A percentile compares a stretch with the other conserved stretches of the same genome.
phyloP scores from a whole-genome alignment of 1,140 invertebrate genomes.

The Pectinophora gossypiella region DNA sequence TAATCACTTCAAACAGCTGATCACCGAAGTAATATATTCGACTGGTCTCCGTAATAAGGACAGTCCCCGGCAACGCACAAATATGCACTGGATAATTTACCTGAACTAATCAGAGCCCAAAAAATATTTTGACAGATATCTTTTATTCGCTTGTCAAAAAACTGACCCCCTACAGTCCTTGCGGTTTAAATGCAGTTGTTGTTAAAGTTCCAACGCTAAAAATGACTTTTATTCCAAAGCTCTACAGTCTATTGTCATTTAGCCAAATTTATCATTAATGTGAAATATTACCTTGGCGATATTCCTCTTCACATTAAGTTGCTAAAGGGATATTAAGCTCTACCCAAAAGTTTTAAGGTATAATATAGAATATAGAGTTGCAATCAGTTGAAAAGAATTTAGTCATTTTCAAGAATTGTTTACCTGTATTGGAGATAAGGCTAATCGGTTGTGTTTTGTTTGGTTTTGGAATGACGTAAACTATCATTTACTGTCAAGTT shows the following conservation, averaged over 20 bases:
- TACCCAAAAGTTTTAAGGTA: no score
- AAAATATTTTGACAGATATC: slow-evolving; percentile 31
- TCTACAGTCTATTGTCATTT: no score
- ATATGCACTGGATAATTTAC: slow-evolving; percentile 22
- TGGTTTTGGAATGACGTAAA: slow-evolving; percentile 47
- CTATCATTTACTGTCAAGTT: slow-evolving; percentile 14
- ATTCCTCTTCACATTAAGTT: no score
- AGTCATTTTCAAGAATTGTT: slow-evolving; percentile 54
- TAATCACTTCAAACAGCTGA: no score
- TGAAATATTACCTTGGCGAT: no score
- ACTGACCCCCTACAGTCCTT: slow-evolving; percentile 19
- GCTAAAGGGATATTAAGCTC: no score
- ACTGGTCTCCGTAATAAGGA: no score
- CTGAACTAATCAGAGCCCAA: slow-evolving; percentile 29
- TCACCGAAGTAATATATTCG: no score
- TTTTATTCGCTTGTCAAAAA: slow-evolving; percentile 24
- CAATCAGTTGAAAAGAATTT: slow-evolving; percentile 34
- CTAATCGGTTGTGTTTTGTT: slow-evolving; percentile 67
- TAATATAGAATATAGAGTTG: no score
- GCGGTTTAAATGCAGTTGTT: background rate
- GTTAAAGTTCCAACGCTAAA: no score
- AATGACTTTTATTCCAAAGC: no score
- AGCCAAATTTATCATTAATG: no score
- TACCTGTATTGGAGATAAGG: slow-evolving; percentile 57
- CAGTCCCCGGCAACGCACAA: background rate